A percentile compares a stretch with the other conserved stretches of the same genome.
Conservation (phyloP, 2,888 invertebrate species). For the Hypomecis punctinalis region DNA sequence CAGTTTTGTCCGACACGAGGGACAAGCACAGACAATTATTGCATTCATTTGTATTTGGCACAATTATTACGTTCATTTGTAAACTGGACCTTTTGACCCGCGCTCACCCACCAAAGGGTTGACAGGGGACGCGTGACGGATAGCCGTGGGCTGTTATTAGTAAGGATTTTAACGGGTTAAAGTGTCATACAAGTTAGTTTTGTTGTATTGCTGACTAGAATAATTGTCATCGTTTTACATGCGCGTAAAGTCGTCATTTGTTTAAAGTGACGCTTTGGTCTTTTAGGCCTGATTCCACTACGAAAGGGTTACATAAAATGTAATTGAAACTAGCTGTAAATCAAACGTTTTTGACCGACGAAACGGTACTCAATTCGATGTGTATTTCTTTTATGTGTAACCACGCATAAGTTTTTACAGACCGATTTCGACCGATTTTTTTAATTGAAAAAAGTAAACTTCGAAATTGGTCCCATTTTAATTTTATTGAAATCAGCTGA, state of each 20-base stretch:
- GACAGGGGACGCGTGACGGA: conserved; percentile 69
- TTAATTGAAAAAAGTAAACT: no score
- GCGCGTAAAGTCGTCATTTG: conserved; percentile 10
- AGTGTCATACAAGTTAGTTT: conserved; percentile 44
- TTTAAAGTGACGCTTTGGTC: conserved; percentile 6
- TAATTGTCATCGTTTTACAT: conserved; percentile 16
- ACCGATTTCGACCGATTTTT: no score
- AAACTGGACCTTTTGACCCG: conserved; percentile 68
- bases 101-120: conserved; percentile 66
- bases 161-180: conserved; percentile 62
- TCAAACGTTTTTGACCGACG: no score
- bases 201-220: conserved; percentile 20
- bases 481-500: no score
- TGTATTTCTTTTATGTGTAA: no score
- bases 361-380: no score
- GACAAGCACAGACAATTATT: conserved; percentile 78
- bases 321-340: no score
- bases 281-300: neutral
- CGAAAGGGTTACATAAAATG: neutral
- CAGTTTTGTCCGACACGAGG: conserved; percentile 52
- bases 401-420: no score
- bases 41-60: conserved; percentile 83
- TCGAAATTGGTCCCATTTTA: no score
- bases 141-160: conserved; percentile 68
- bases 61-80: conserved; percentile 84